Base-by-base conservation (phyloP, 2,888 invertebrate genomes). In the Noctua fimbriata region DNA sequence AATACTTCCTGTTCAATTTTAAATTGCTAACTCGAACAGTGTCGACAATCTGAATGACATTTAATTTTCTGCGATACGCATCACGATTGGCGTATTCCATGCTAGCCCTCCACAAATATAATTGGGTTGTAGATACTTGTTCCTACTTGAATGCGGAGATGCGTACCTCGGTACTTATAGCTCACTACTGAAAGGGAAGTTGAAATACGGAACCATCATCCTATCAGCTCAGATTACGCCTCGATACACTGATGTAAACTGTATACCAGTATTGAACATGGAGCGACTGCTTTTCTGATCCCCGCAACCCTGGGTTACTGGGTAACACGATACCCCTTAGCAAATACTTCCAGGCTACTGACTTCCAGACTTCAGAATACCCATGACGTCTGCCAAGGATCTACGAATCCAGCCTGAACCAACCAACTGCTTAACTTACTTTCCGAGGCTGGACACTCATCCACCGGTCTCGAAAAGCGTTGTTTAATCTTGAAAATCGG, bases 1-100 rank as follows among this genome's bases (percentile, higher is more conserved):
- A 32, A 32, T n/a, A 21, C 44, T 71, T 71, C 21, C 44, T 28
- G 16, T 44, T 55, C 7, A 44, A 72, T 65, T 79, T 79, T 52
- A 65, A 72, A 71, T 79, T 65, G 7, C 18, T 16, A 14, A 24
- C 41, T 41, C 18, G 60, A 58, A 16, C 9, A 58, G 28, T 41
- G 18, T n/a, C 49, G 21, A 32, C 10, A 28, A 65, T 24, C 21
- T 32, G n/a, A 52, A n/a, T 63, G 47, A 24, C 76, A 76, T 18
- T 66, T 63, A 14, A 49, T 21, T 70, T 32, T 70, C 16, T 36
- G 18, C 47, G 36, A 18, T 58, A 67, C 58, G 41, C 67, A 16
- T 78, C 36, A 2, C 32, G 21, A 14, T 18, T 75, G 18, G 49
- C 49, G 49, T 5, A 49, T 49, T 44, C 21, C 10, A 36, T 21